A percentile compares a stretch with the other conserved stretches of the same genome.
Conservation (phyloP, 2,888 invertebrate genomes). For the Drosophila mulleri region DNA sequence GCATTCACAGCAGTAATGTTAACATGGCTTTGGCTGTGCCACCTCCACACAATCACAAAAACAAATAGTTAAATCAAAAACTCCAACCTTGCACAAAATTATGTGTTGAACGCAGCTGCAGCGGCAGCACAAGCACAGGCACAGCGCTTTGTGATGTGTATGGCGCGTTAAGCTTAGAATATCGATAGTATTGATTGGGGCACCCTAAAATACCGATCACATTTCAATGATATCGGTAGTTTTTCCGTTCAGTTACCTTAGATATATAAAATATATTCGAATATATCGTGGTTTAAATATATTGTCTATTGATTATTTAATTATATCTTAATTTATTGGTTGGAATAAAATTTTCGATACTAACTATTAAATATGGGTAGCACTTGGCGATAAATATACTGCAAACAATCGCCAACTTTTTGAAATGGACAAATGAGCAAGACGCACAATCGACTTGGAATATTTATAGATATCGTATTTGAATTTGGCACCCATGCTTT, state of each 20-base stretch:
- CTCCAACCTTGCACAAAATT: constrained; percentile 13
- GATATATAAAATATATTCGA: background rate
- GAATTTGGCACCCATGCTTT: background rate
- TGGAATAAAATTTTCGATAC: background rate
- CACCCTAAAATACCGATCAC: background rate
- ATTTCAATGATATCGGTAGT: background rate
- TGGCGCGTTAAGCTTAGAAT: constrained; percentile 29
- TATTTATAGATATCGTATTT: background rate
- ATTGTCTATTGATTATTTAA: background rate
- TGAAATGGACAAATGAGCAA: background rate
- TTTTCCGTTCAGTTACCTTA: background rate
- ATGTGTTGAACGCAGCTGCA: constrained; percentile 42
- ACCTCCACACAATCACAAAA: constrained; percentile 38
- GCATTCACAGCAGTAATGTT: constrained; percentile 13
- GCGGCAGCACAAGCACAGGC: constrained; percentile 33
- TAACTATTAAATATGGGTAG: background rate
- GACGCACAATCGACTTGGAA: background rate
- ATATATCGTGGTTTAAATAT: background rate
- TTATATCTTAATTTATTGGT: background rate
- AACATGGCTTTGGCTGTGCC: constrained; percentile 27
- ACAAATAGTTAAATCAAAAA: constrained; percentile 37
- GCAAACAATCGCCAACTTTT: background rate
- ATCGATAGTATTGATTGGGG: constrained; percentile 17
- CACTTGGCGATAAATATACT: background rate
- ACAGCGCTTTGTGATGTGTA: constrained; percentile 40